phyloP scores from a whole-genome alignment of 2,888 invertebrate species.

The Phytoseiulus persimilis region DNA sequence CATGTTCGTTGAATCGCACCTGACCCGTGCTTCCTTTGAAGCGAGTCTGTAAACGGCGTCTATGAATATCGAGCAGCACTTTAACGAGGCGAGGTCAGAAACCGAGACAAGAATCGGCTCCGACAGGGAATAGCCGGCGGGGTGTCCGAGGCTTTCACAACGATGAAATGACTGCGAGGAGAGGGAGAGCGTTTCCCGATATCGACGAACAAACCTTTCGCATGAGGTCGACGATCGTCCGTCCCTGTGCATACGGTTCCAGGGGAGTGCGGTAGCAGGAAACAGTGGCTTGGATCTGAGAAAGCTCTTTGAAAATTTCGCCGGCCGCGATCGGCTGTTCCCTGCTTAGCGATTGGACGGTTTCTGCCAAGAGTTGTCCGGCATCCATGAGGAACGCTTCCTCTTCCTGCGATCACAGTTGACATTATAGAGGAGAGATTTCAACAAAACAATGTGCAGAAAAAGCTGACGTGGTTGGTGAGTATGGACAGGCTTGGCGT shows the following conservation, averaged over 20 bases:
- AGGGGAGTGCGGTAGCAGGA: constrained; percentile 24
- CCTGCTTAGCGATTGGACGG: background rate
- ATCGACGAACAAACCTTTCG: constrained; percentile 7
- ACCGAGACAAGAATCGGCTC: background rate
- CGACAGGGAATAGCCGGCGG: background rate
- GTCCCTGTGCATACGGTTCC: constrained; percentile 17
- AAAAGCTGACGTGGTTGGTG: background rate
- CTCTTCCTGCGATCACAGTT: background rate
- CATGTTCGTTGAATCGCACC: constrained; percentile 28
- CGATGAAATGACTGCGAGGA: no score
- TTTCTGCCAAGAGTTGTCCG: constrained; percentile 18
- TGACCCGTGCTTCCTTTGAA: constrained; percentile 33
- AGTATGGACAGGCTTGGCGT: background rate
- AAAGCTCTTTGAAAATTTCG: constrained; percentile 22
- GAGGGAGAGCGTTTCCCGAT: no score
- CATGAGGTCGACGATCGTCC: constrained; percentile 28
- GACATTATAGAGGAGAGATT: background rate
- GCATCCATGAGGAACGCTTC: constrained; percentile 36
- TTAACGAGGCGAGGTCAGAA: background rate
- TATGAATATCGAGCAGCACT: background rate
- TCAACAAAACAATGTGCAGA: background rate
- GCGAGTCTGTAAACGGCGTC: constrained; percentile 7
- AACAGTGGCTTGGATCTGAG: constrained; percentile 10
- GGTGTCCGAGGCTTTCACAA: background rate
- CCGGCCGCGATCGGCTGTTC: constrained; percentile 11